Conservation (phyloP, 1,140 invertebrate genomes). For the Daktulosphaira vitifoliae region DNA sequence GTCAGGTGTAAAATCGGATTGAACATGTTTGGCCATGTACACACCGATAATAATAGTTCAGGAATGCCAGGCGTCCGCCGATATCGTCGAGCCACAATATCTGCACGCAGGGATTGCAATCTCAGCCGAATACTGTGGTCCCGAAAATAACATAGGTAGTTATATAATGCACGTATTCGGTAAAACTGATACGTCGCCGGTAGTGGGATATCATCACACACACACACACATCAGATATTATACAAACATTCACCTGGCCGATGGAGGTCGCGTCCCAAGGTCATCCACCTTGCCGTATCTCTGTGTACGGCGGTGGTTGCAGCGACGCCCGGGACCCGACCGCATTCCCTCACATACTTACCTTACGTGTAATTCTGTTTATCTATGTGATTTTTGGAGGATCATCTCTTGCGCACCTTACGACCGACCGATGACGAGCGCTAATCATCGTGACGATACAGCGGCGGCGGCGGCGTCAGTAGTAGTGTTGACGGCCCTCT, state of each 20-base stretch:
- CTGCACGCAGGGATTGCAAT: not conserved
- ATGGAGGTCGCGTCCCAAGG: constrained; percentile 30
- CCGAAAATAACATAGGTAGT: not conserved
- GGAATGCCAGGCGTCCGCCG: constrained; percentile 3
- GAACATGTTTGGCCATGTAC: too few relatives aligned
- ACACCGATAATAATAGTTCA: not conserved
- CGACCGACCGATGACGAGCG: too few relatives aligned
- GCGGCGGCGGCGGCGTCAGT: not conserved
- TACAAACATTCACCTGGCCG: constrained; percentile 29
- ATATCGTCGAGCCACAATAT: not conserved
- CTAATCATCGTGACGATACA: too few relatives aligned
- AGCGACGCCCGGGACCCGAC: constrained; percentile 11
- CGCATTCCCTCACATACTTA: constrained; percentile 22
- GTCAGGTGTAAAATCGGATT: too few relatives aligned
- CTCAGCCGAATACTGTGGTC: not conserved
- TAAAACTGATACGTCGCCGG: not conserved
- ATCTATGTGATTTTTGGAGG: not conserved
- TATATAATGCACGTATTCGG: too few relatives aligned
- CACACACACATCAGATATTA: not conserved
- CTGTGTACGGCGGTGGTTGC: not conserved
- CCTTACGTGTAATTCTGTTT: not conserved
- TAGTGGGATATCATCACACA: not conserved
- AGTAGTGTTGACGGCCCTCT: too few relatives aligned
- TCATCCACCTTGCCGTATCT: constrained; percentile 19
- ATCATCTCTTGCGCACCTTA: not conserved